Base-by-base conservation (phyloP, 1,140 invertebrate species). In the Sycophaga agraensis region DNA sequence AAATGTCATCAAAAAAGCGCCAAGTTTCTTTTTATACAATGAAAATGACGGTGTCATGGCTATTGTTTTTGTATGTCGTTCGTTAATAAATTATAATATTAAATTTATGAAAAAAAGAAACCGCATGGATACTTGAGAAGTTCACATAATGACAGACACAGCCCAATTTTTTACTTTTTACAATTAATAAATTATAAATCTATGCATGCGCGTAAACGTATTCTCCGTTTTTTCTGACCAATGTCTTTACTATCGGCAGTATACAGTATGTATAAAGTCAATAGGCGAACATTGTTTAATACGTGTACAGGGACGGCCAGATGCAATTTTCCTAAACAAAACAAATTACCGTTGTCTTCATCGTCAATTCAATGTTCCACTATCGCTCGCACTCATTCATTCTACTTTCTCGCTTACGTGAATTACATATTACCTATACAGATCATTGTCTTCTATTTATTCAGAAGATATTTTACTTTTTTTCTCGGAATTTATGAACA, bases 141-240 rank as follows among this genome's bases (percentile, higher is more conserved):
- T 53, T 53, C 42, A 48, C n/a, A 28, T 60, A 39, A 54, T 40
- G 54, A 53, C 19, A 54, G 21, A 54, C 50, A 61, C 59, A 61
- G 50, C 59, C 50, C 24, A 61, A 54, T 55, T 31, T 28, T 39
- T 28, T 61, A 60, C 42, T 59, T 43, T 60, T 61, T 54, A 54
- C 34, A 61, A 40, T 61, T 54, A 61, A 54, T 54, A 54, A 61
- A 61, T 54, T 54, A 54, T 54, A 54, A 55, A 54, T 54, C 42
- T 48, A 28, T 54, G n/a, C n/a, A n/a, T n/a, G 21, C 21, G 42
- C 19, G 50, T 26, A 45, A 61, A 54, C 28, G 28, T 53, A 53
- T 24, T 42, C 46, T 45, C 12, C 26, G 7, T n/a, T 51, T 24
- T 35, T 31, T 45, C 16, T 26, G 19, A 43, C 31, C 22, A 40